These are phyloP conservation scores for Actinernus sp. DNA, from an alignment of 92 coral and sea anemone species.

Conservation along the genomic window DNA sequence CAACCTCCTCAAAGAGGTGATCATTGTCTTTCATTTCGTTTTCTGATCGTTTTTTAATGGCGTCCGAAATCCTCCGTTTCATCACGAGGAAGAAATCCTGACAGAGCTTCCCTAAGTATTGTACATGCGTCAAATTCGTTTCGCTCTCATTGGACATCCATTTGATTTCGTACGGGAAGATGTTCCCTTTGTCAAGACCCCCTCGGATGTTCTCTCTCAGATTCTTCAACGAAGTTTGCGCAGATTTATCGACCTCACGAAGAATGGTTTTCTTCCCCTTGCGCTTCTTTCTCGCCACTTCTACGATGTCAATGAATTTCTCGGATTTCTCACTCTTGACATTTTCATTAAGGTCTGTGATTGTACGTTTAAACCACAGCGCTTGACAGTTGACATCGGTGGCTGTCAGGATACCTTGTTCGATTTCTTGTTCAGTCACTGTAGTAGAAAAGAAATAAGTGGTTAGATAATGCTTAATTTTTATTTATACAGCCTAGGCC, in stretches of 20 bases:
- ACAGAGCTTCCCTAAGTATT: slow-evolving; percentile 76
- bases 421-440: slow-evolving; percentile 73
- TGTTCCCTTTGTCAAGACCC: slow-evolving; percentile 50
- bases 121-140: slow-evolving; percentile 68
- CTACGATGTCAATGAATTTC: slow-evolving; percentile 76
- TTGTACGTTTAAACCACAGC: slow-evolving; percentile 83
- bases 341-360: slow-evolving; percentile 72
- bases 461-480: neutral
- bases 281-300: slow-evolving; percentile 47
- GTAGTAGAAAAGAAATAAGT: neutral
- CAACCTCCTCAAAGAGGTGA: slow-evolving; percentile 69
- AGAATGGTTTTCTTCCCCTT: slow-evolving; percentile 10
- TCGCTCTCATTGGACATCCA: slow-evolving; percentile 68
- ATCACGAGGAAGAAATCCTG: slow-evolving; percentile 65
- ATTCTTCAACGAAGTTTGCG: slow-evolving; percentile 70
- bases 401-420: slow-evolving; percentile 61
- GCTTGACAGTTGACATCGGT: slow-evolving; percentile 53
- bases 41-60: slow-evolving; percentile 57
- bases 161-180: slow-evolving; percentile 67
- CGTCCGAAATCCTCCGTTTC: slow-evolving; percentile 56
- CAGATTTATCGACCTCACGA: slow-evolving; percentile 63
- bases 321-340: slow-evolving; percentile 58
- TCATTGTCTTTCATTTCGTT: slow-evolving; percentile 36
- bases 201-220: slow-evolving; percentile 67
- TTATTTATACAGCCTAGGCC: no score